A percentile compares a stretch with the other conserved stretches of the same genome.
phyloP scores from a whole-genome alignment of 2,797 vertebrate genomes.

The Melanotaenia boesemani region DNA sequence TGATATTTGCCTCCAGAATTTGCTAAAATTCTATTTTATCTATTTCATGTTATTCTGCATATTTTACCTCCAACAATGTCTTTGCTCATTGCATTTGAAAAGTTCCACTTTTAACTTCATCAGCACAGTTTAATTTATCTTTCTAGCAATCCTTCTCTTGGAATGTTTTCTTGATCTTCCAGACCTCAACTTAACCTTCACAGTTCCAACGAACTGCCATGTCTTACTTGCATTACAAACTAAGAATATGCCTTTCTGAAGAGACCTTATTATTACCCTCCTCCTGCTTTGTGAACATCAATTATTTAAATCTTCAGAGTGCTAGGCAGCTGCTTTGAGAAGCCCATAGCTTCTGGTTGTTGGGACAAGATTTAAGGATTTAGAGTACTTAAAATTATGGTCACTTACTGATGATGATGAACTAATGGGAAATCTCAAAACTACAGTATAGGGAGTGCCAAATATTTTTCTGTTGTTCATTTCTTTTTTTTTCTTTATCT shows the following conservation, averaged over 20 bases:
- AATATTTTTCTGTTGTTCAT: not conserved
- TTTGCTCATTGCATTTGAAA: not conserved
- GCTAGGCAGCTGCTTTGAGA: not conserved
- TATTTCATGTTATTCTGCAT: not conserved
- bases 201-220: not conserved
- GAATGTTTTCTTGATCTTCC: not conserved
- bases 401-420: not conserved
- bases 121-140: not conserved
- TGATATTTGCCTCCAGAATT: not conserved
- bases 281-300: not conserved
- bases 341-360: not conserved
- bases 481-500: not conserved
- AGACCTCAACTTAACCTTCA: not conserved
- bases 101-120: not conserved
- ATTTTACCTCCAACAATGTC: not conserved
- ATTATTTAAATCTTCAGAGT: not conserved
- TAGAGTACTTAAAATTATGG: not conserved
- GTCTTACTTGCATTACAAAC: not conserved
- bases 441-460: not conserved
- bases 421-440: not conserved
- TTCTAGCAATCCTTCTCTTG: not conserved
- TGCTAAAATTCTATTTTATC: not conserved
- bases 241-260: not conserved
- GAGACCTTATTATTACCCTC: not conserved
- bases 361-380: not conserved